Conservation (phyloP, 1,140 invertebrate species). For the Aphelenchoides fujianensis region DNA sequence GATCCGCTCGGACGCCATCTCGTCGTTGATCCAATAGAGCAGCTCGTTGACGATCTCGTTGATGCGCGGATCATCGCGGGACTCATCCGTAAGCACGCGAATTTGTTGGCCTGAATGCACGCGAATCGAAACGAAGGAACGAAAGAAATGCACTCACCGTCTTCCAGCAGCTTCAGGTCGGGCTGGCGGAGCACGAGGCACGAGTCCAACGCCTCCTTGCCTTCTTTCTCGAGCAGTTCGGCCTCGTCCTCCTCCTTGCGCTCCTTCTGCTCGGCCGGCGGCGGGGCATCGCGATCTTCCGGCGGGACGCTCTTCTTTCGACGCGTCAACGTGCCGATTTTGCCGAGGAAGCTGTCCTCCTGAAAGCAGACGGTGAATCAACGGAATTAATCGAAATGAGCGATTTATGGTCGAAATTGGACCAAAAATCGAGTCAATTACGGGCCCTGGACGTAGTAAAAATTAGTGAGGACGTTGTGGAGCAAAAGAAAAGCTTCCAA, state of each 20-base stretch:
- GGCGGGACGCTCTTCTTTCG: conserved; percentile 49
- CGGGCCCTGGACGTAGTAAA: no score
- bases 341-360: conserved; percentile 38
- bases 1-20: conserved; percentile 89
- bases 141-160: conserved; percentile 25
- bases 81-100: conserved; percentile 85
- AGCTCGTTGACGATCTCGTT: conserved; percentile 73
- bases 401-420: not conserved
- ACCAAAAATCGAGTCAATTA: no score
- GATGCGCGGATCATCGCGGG: conserved; percentile 80
- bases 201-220: conserved; percentile 44
- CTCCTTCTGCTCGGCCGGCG: conserved; percentile 20
- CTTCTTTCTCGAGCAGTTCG: conserved; percentile 43
- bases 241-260: conserved; percentile 41
- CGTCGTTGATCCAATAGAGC: conserved; percentile 67
- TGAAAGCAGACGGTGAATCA: conserved; percentile 13
- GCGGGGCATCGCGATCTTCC: conserved; percentile 27
- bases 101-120: conserved; percentile 77
- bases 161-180: conserved; percentile 38
- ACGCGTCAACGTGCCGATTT: conserved; percentile 46
- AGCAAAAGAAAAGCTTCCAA: no score
- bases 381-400: no score
- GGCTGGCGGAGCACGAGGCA: conserved; percentile 47
- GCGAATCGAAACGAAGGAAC: no score
- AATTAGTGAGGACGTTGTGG: no score